phyloP scores from a whole-genome alignment of 2,113 vertebrate genomes.

The Salvator merianae region DNA sequence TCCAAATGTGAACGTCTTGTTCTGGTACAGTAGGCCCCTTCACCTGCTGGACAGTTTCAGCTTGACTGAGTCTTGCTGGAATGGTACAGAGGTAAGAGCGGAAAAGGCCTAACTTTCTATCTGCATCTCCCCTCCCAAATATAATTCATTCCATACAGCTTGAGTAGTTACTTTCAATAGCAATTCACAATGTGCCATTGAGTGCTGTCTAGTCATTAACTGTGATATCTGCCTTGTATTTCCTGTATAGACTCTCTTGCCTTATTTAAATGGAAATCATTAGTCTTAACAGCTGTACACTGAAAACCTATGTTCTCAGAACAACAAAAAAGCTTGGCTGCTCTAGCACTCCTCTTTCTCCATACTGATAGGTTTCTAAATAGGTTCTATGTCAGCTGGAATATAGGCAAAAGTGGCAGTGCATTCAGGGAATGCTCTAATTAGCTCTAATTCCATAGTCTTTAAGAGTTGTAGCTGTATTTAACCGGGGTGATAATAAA shows the following conservation, averaged over 20 bases:
- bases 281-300: constrained; percentile 32
- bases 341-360: background rate
- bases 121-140: too few relatives aligned
- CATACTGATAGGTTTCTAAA: background rate
- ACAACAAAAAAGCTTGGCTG: background rate
- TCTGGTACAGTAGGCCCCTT: too few relatives aligned
- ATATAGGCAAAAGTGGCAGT: background rate
- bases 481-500: too few relatives aligned
- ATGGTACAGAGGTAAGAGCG: too few relatives aligned
- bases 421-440: background rate
- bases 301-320: constrained; percentile 7
- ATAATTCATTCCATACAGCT: constrained; percentile 47
- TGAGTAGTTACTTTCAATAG: constrained; percentile 71
- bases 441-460: too few relatives aligned
- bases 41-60: too few relatives aligned
- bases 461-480: too few relatives aligned
- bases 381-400: background rate
- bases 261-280: constrained; percentile 61
- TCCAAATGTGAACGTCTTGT: too few relatives aligned
- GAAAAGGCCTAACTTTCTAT: too few relatives aligned
- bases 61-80: too few relatives aligned
- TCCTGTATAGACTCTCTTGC: constrained; percentile 45
- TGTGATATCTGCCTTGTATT: constrained; percentile 59
- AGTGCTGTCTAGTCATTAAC: constrained; percentile 67
- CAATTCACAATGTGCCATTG: constrained; percentile 46